Base-by-base conservation (phyloP, 2,113 vertebrate genomes). In the Reinhardtius hippoglossoides region DNA sequence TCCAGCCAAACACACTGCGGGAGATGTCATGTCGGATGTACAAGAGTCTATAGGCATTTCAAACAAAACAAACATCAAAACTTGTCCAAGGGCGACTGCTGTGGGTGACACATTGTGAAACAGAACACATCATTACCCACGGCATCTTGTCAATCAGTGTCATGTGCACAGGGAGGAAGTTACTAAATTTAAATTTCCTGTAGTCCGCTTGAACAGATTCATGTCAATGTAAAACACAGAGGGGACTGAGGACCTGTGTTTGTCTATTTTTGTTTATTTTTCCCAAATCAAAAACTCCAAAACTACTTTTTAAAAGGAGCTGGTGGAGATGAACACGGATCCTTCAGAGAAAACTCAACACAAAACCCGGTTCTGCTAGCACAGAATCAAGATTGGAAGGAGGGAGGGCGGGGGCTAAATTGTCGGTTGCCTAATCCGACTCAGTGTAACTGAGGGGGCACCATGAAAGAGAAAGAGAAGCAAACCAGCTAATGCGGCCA, bases 61-160 rank as follows among this genome's bases (percentile, higher is more conserved):
- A 89, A 90, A 85, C 83, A 74, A 82, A 86, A 83, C 85, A 88
- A 90, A 88, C 78, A 85, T 85, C 71, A 85, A 55, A 88, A 80
- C 52, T 76, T 82, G 72, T 89, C 80, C 3, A 35, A 88, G 78
- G 81, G 77, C 67, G 62, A 20, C 81, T 80, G 86, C 88, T 86
- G 88, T 55, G 79, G 88, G 89, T 67, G 74, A 78, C 86, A 66
- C 44, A 5, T 62, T 73, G 74, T 72, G 83, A 83, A 85, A 87
- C 60, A 20, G 62, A 84, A 88, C 71, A 81, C 86, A 89, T 90
- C 86, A 84, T 88, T 80, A 88, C 76, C 81, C 80, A 74, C 79
- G 71, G 86, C 18, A 5, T 63, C 68, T 87, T 90, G 91, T 90
- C 90, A 90, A 80, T 92, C 90, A 89, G 42, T 57, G 87, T 76